phyloP scores from a whole-genome alignment of 2,113 vertebrate genomes.

The Odontophorus gujanensis region DNA sequence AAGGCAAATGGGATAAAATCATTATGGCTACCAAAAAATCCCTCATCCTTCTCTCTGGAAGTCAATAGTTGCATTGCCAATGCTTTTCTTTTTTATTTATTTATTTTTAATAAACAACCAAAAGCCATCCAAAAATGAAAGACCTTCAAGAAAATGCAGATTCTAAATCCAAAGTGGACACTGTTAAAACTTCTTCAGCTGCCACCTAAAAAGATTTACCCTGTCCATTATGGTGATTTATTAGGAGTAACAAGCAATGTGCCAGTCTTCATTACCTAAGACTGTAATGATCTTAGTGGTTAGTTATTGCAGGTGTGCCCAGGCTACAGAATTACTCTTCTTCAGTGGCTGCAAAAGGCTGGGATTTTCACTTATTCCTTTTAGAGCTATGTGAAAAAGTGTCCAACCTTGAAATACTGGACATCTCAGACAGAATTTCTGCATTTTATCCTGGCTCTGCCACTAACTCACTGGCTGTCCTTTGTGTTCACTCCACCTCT shows the following conservation, averaged over 20 bases:
- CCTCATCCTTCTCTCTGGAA: constrained; percentile 28
- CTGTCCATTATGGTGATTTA: background rate
- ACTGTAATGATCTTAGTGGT: background rate
- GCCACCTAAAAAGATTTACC: background rate
- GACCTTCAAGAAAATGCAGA: background rate
- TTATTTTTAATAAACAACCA: background rate
- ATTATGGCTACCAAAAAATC: constrained; percentile 23
- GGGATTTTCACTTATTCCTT: background rate
- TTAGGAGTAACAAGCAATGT: background rate
- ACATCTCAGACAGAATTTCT: background rate
- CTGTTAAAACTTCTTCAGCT: constrained; percentile 6
- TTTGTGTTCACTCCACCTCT: background rate
- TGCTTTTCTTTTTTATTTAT: background rate
- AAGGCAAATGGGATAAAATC: constrained; percentile 72
- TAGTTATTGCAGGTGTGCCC: background rate
- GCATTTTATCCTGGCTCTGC: background rate
- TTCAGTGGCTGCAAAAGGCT: background rate
- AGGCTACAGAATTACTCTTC: background rate
- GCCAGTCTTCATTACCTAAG: background rate
- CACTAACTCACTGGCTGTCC: background rate
- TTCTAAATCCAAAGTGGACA: background rate
- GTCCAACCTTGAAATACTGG: accelerated
- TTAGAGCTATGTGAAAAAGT: accelerated
- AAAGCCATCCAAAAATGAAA: background rate
- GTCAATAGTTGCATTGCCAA: constrained; percentile 6